Evolutionary conservation across 2,113 vertebrate species (phyloP).

Genomic region (Arvicanthis niloticus): DNA sequence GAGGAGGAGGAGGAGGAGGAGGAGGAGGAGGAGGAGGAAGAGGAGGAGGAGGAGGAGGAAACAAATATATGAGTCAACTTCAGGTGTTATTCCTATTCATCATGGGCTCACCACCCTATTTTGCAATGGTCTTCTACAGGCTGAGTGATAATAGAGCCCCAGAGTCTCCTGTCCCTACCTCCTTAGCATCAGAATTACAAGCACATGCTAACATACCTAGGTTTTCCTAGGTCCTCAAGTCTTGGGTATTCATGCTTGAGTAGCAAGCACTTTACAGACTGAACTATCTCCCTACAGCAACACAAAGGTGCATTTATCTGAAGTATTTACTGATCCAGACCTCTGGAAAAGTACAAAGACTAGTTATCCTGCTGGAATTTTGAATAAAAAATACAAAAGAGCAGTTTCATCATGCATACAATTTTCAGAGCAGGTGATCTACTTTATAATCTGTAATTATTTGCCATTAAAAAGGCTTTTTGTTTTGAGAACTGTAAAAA

Average conservation of each 20-base stretch:
- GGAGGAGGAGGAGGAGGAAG: no score
- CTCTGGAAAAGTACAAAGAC: not conserved
- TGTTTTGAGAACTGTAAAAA: constrained; percentile 16
- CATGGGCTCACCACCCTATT: not conserved
- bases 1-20: no score
- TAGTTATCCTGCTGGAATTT: not conserved
- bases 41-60: fast-evolving
- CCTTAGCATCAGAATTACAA: no score
- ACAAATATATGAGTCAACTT: not conserved
- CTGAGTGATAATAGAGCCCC: not conserved
- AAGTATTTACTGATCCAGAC: not conserved
- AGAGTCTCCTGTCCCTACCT: not conserved
- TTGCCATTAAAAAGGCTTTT: not conserved
- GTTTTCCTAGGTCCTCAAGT: not conserved
- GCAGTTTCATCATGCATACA: not conserved
- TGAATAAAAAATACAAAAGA: not conserved
- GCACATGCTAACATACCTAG: not conserved
- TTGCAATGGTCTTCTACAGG: not conserved
- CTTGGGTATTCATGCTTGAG: not conserved
- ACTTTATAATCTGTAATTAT: not conserved
- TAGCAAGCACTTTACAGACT: not conserved
- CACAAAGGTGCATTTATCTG: not conserved
- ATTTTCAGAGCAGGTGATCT: not conserved
- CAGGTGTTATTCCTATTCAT: not conserved
- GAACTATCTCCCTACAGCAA: not conserved